These are phyloP conservation scores for Ariopsis seemanni DNA, from an alignment of 2,113 vertebrate species.

Conservation along the genomic window DNA sequence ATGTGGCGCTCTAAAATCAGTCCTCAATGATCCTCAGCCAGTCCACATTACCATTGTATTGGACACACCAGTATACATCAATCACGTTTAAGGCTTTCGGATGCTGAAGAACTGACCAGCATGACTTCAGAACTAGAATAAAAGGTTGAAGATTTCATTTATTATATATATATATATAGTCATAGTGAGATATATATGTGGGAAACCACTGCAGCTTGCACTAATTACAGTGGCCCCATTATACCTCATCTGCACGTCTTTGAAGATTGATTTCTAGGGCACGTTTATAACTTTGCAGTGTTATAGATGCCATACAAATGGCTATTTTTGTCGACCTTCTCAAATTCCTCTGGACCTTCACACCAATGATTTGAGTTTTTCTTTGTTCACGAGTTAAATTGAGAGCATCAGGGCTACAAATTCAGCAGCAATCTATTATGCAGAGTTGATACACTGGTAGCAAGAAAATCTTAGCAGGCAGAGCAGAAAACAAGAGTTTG, in stretches of 20 bases:
- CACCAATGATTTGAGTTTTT: background rate
- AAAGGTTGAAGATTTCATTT: background rate
- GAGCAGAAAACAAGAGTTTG: background rate
- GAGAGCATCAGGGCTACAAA: background rate
- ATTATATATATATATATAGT: too few relatives aligned
- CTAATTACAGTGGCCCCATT: too few relatives aligned
- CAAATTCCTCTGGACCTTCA: background rate
- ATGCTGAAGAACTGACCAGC: background rate
- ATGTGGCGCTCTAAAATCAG: conserved; percentile 18
- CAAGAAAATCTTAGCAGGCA: background rate
- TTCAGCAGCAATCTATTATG: background rate
- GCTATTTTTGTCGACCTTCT: background rate
- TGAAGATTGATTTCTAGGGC: background rate
- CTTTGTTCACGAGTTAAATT: background rate
- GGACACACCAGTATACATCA: background rate
- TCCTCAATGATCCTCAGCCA: conserved; percentile 4
- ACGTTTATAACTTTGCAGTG: background rate
- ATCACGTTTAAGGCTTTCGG: background rate
- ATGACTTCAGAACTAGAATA: background rate
- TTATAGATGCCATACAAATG: background rate
- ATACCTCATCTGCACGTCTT: too few relatives aligned
- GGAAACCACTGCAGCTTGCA: too few relatives aligned
- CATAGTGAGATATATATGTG: too few relatives aligned
- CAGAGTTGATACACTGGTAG: background rate
- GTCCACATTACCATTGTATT: conserved; percentile 8